Percentiles rank a stretch among this genome's conserved stretches.
phyloP scores from a whole-genome alignment of 2,797 vertebrate genomes.

The Eulemur coronatus region DNA sequence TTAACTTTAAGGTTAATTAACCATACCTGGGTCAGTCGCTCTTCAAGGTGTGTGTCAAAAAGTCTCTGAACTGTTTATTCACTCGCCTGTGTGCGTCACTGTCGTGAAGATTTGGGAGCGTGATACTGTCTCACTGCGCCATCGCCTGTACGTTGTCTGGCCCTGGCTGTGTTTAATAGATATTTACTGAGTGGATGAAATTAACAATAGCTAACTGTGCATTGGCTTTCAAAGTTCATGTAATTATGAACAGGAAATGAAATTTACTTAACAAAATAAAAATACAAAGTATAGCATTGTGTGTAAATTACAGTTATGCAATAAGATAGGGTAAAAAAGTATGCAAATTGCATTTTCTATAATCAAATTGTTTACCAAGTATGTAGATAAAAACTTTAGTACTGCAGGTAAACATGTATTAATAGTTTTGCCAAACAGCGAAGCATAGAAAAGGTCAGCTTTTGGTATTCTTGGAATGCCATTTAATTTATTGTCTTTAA shows the following conservation, averaged over 20 bases:
- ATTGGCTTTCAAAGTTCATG: neutral
- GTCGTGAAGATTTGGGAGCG: accelerated
- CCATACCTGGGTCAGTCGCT: neutral
- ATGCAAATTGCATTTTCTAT: neutral
- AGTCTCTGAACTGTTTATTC: neutral
- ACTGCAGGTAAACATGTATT: neutral
- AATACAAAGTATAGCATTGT: neutral
- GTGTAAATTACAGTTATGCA: neutral
- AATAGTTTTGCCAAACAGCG: neutral
- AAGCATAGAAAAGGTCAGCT: neutral
- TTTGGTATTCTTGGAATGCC: no score
- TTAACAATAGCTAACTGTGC: neutral
- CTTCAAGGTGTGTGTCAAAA: neutral
- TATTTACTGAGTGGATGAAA: no score
- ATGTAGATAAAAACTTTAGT: neutral
- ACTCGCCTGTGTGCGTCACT: neutral
- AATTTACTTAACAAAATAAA: neutral
- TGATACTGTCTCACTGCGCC: no score
- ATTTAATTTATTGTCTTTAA: neutral
- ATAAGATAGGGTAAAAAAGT: neutral
- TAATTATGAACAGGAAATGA: neutral
- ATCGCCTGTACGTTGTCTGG: neutral
- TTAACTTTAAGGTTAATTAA: neutral
- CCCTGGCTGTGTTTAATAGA: neutral
- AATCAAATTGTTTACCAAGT: neutral